Evolutionary conservation across 2,888 invertebrate genomes (phyloP), one percentile per base, ranked within the genome.

Genomic region (Patella pellucida): DNA sequence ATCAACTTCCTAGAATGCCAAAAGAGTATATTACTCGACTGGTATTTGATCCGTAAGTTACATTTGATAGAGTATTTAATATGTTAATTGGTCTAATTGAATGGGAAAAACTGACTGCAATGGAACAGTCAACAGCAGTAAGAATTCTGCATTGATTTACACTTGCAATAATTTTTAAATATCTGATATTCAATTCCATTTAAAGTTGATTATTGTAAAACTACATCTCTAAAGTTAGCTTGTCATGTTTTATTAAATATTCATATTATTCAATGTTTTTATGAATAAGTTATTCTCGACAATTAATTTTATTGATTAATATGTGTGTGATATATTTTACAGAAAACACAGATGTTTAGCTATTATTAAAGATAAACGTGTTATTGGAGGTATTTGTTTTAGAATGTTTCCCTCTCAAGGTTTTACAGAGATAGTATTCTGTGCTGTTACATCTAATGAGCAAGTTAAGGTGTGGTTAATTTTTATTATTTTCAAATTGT

Each of bases 401-500:
- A 94, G 99, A 52, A 96, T 96, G 87, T 99, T 99, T 91, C 94
- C 95, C 16, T 94, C 95, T 2, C 98, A 96, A 92, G 98, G 98
- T 3, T 99, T 99, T 92, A 97, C 97, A 1, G 99, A 99, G 92
- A 98, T 99, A 85, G 99, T 99, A 0, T 99, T 99, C 92, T 98
- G 98, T 90, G 99, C 98, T 7, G 96, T 99, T 69, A 96, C 97
- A 0, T 96, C 96, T 62, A 96, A 96, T 88, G 97, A 98, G 90
- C 99, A 99, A 91, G 97, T 97, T 77, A 92, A 92, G 89, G 91
- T 91, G 79, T 71, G 82, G 41, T 23, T 14, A 62, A 14, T 14
- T 56, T 67, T 51, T 52, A 16, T 9, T 52, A 54, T 2, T 27
- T 23, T 31, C 7, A 9, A 41, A 41, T 41, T 41, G 41, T 7